Evolutionary conservation across 1,140 invertebrate genomes (phyloP), one percentile per base, ranked within the genome.

Genomic region (Solen grandis): DNA sequence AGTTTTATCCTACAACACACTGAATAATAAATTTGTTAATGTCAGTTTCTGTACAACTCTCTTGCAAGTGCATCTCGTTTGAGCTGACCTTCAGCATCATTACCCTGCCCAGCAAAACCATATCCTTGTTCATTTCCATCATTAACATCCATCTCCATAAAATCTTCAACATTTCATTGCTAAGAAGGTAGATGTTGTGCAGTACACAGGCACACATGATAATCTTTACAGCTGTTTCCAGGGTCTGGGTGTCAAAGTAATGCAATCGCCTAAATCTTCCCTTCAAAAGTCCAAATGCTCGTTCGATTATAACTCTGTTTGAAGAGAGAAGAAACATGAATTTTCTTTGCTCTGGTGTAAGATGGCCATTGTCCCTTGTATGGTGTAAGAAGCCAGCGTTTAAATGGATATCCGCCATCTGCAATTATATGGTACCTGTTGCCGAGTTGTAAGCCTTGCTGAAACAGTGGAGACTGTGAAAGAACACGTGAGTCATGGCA

Each of bases 391-490:
- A 92, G 38, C 60, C 84, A 87, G 60, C 76, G 59, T 31, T 60
- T 70, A n/a, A 89, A 69, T 0, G 90, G 86, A 81, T 91, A 92
- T 16, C n/a, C n/a, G n/a, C n/a, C n/a, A n/a, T n/a, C n/a, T n/a
- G n/a, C n/a, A n/a, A n/a, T n/a, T n/a, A n/a, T 89, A 88, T 38
- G 16, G n/a, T 55, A 14, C 16, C n/a, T 4, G 65, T 33, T n/a
- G 22, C 92, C 59, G 25, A 92, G 50, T 83, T 2, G n/a, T 25
- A 46, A 33, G 16, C 27, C 41, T 5, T 14, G 35, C 33, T 72
- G 29, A 5, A n/a, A 72, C n/a, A 73, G 54, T 27, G 59, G 60
- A 54, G 69, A 91, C 46, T 60, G 81, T 16, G 33, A 52, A 14
- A 84, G 84, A 41, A 90, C 86, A 35, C 79, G 76, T 14, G 80